Conservation (phyloP, 2,113 vertebrate species). For the Pollimyrus isidori region DNA sequence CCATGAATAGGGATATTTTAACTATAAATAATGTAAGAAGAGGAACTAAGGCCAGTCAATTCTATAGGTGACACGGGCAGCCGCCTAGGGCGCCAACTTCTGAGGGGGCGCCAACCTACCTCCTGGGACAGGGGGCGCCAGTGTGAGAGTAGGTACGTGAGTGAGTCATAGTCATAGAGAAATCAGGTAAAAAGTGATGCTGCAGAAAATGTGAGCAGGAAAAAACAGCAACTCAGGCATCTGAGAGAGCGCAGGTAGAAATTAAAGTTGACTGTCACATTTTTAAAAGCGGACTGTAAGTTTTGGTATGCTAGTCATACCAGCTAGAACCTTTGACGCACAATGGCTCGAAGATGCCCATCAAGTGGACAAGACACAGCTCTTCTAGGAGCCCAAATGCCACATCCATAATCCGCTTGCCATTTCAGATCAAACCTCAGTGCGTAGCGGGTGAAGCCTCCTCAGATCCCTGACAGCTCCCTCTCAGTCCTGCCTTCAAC, state of each 20-base stretch:
- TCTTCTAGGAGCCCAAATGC: neutral
- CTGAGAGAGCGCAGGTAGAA: neutral
- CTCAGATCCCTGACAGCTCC: slow-evolving; percentile 18
- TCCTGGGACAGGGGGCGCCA: neutral
- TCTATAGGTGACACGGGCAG: neutral
- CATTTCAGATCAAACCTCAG: slow-evolving; percentile 21
- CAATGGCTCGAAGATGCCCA: neutral
- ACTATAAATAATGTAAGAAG: neutral
- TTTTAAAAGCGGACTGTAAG: neutral
- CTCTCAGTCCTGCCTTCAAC: slow-evolving; percentile 20
- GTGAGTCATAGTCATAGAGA: neutral
- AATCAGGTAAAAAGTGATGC: neutral
- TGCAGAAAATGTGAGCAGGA: neutral
- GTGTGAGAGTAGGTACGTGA: neutral
- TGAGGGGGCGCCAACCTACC: neutral
- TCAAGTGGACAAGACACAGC: slow-evolving; percentile 10
- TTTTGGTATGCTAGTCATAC: slow-evolving; percentile 15
- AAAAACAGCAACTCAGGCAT: neutral
- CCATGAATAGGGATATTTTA: neutral
- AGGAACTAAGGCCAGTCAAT: neutral
- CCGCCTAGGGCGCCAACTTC: neutral
- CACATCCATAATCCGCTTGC: slow-evolving; percentile 20
- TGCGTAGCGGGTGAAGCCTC: slow-evolving; percentile 11
- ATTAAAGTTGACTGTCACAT: slow-evolving; percentile 6
- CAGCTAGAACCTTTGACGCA: neutral